A percentile compares a stretch with the other conserved stretches of the same genome.
Conservation (phyloP, 2,113 vertebrate genomes). For the Coptodon rendalli region DNA sequence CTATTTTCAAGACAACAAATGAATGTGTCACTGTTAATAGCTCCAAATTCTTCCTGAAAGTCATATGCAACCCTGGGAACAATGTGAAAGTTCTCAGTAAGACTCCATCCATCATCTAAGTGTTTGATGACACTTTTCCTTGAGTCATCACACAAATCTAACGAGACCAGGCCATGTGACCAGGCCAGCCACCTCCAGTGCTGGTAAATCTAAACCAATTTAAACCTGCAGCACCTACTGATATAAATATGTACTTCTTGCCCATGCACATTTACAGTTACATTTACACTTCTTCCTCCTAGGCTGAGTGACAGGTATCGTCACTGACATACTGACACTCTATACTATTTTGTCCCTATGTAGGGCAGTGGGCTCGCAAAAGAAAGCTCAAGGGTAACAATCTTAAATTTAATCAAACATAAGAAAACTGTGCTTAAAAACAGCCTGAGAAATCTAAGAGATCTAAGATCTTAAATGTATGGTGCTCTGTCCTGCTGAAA, state of each 20-base stretch:
- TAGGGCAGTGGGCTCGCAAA: conserved; percentile 14
- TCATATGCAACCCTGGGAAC: neutral
- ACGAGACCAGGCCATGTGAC: neutral
- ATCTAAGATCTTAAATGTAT: neutral
- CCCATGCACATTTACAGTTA: neutral
- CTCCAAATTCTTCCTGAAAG: neutral
- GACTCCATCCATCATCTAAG: neutral
- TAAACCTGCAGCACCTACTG: neutral
- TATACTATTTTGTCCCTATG: neutral
- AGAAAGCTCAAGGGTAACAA: neutral
- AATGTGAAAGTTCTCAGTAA: neutral
- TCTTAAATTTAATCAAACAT: neutral
- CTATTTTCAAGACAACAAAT: neutral
- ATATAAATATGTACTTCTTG: neutral
- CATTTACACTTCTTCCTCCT: neutral
- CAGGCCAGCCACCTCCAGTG: neutral
- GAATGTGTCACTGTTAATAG: neutral
- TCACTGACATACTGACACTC: neutral
- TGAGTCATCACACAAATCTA: neutral
- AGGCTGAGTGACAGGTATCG: neutral
- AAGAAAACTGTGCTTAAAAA: neutral
- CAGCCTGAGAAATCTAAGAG: neutral
- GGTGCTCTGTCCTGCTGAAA: neutral
- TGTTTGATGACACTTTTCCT: neutral
- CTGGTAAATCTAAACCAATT: neutral